Evolutionary conservation across 2,797 vertebrate genomes (phyloP).

Genomic region (Paedocypris micromegethes): DNA sequence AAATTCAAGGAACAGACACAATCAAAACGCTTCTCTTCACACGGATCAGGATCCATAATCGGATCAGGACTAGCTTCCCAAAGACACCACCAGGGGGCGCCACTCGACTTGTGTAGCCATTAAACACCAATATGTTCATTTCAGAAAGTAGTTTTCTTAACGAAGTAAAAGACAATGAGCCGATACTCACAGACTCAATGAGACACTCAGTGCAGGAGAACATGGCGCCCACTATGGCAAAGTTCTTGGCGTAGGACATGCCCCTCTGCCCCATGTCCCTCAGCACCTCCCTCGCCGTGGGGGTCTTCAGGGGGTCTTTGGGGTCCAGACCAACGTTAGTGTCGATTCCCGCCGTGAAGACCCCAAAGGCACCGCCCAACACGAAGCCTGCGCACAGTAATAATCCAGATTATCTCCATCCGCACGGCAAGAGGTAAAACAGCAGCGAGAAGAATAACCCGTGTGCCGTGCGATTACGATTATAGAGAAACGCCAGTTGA

Average conservation of each 20-base stretch:
- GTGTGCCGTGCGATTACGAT: too few species aligned
- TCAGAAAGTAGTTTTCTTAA: not conserved
- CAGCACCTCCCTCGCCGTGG: constrained; percentile 87
- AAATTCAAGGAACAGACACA: too few species aligned
- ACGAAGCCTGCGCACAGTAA: constrained; percentile 77
- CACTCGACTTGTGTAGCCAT: too few species aligned
- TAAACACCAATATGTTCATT: too few species aligned
- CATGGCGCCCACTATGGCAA: constrained; percentile 95
- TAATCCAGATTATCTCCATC: not conserved
- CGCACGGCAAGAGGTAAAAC: too few species aligned
- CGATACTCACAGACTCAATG: constrained; percentile 89
- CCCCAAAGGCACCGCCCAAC: constrained; percentile 90
- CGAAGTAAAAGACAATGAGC: not conserved
- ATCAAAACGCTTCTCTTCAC: too few species aligned
- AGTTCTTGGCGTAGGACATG: constrained; percentile 97
- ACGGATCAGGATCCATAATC: too few species aligned
- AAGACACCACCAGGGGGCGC: too few species aligned
- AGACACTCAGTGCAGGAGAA: constrained; percentile 96
- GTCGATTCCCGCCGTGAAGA: constrained; percentile 96
- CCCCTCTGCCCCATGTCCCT: constrained; percentile 97
- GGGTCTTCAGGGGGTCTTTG: constrained; percentile 89
- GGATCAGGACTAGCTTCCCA: too few species aligned
- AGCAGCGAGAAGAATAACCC: too few species aligned
- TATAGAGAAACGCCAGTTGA: too few species aligned
- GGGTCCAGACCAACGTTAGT: constrained; percentile 94